Percentiles rank a stretch among this genome's conserved stretches.
Evolutionary conservation across 2,888 invertebrate species (phyloP).

Genomic region (Alentia gelatinosa): DNA sequence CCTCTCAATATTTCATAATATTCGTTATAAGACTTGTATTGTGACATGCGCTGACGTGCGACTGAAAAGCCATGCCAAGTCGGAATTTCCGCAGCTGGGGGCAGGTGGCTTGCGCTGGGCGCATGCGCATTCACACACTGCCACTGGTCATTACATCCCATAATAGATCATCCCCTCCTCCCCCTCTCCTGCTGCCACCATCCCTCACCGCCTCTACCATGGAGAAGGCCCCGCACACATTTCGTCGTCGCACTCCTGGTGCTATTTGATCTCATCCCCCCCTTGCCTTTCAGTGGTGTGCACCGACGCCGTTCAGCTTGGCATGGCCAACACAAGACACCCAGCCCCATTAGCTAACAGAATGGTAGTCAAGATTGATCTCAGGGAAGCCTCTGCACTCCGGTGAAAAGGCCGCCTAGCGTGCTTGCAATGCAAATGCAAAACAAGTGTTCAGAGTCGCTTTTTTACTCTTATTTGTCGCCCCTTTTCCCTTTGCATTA

Average conservation of each 20-base stretch:
- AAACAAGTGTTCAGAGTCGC: too few species aligned
- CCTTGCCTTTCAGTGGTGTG: not conserved
- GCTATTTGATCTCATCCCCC: slow-evolving; percentile 18
- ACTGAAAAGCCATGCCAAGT: not conserved
- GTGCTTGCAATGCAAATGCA: not conserved
- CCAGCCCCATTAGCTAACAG: slow-evolving; percentile 1
- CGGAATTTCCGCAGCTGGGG: slow-evolving; percentile 5
- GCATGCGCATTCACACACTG: not conserved
- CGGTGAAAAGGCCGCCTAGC: not conserved
- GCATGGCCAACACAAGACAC: not conserved
- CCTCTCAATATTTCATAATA: not conserved
- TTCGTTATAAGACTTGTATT: not conserved
- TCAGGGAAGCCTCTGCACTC: not conserved
- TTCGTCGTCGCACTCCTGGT: not conserved
- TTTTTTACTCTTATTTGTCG: too few species aligned
- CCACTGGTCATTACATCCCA: not conserved
- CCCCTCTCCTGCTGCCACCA: not conserved
- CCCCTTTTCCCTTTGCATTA: too few species aligned
- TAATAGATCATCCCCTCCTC: slow-evolving; percentile 4
- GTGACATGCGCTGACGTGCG: not conserved
- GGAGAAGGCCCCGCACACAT: not conserved
- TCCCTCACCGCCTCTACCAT: not conserved
- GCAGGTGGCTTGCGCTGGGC: not conserved
- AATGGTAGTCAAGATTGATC: not conserved
- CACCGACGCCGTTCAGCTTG: not conserved